Conservation (phyloP, 1,140 invertebrate species). For the Macrobrachium nipponense region DNA sequence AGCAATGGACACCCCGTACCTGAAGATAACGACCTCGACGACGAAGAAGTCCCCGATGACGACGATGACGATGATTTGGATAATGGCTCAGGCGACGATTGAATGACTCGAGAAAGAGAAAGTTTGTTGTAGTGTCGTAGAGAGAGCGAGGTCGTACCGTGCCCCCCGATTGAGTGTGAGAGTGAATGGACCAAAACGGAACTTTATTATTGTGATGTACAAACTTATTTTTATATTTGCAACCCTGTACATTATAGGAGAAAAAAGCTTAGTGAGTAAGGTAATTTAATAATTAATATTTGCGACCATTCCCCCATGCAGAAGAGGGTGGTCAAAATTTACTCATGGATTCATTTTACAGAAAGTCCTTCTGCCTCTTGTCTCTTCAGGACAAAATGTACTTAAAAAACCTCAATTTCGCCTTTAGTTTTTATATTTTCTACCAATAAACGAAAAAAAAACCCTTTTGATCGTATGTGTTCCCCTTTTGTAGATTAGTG, state of each 20-base stretch:
- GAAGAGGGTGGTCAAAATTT: neutral
- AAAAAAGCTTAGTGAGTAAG: conserved; percentile 18
- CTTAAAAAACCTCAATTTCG: conserved; percentile 38
- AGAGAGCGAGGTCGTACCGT: no score
- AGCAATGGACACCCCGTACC: conserved; percentile 59
- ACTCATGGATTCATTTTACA: conserved; percentile 50
- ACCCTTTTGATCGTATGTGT: no score
- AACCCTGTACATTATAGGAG: conserved; percentile 52
- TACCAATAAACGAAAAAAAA: conserved; percentile 56
- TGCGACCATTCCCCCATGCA: neutral
- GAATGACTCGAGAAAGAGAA: neutral
- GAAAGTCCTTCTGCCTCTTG: neutral
- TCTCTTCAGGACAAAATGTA: conserved; percentile 14
- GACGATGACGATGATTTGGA: conserved; percentile 25
- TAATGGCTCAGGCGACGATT: neutral
- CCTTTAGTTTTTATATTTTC: conserved; percentile 61
- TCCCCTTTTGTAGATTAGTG: no score
- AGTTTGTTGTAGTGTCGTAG: no score
- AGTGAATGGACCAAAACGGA: conserved; percentile 25
- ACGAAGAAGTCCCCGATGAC: conserved; percentile 45
- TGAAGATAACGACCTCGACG: conserved; percentile 51
- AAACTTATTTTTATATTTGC: conserved; percentile 60
- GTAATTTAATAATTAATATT: conserved; percentile 11
- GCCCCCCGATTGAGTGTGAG: neutral
- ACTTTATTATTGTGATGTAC: conserved; percentile 41